These are phyloP conservation scores for Nycticorax nycticorax DNA, from an alignment of 2,113 vertebrate species.

Conservation along the genomic window DNA sequence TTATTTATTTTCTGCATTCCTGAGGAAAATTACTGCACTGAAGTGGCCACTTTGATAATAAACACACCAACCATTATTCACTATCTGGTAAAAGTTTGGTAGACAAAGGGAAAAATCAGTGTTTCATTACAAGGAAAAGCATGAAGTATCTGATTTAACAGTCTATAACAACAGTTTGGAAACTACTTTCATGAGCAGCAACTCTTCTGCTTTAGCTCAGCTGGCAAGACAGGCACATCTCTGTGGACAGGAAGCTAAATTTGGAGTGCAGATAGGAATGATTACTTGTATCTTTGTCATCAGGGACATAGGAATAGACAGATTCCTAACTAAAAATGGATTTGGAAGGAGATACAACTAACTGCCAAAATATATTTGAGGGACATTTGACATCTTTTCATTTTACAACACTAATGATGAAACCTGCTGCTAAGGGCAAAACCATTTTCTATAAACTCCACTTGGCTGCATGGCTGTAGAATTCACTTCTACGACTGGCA, in stretches of 20 bases:
- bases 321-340: background rate
- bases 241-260: background rate
- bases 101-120: background rate
- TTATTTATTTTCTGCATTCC: background rate
- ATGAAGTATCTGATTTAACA: background rate
- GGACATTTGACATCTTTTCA: background rate
- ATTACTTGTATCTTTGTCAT: background rate
- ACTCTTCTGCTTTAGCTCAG: background rate
- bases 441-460: background rate
- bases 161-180: background rate
- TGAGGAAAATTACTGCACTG: background rate
- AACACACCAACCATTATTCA: background rate
- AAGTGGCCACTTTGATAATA: background rate
- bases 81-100: background rate
- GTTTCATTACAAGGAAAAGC: background rate
- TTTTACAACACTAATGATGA: background rate
- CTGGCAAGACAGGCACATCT: background rate
- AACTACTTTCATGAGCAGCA: background rate
- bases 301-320: background rate
- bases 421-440: background rate
- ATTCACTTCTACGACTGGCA: background rate
- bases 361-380: background rate
- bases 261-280: background rate
- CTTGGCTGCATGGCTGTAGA: background rate
- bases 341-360: background rate